phyloP scores from a whole-genome alignment of 1,140 invertebrate genomes.

The Teleogryllus occipitalis region DNA sequence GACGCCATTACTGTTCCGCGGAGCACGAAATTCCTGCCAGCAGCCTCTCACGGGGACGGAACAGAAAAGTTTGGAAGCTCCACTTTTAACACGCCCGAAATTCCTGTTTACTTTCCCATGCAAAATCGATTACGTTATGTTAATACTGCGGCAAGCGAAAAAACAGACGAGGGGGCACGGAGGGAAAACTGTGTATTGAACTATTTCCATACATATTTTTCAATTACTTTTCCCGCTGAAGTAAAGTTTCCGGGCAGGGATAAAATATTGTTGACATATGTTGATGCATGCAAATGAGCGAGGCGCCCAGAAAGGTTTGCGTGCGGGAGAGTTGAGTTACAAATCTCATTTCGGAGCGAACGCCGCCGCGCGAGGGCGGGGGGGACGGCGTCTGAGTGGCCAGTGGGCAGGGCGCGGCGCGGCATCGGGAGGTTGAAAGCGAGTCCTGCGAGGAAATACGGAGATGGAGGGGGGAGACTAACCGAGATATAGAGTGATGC shows the following conservation, averaged over 20 bases:
- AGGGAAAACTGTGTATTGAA: background rate
- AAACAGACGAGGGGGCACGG: background rate
- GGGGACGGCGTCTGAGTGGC: too few species aligned
- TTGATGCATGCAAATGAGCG: background rate
- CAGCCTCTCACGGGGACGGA: too few species aligned
- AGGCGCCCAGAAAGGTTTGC: background rate
- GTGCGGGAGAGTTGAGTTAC: background rate
- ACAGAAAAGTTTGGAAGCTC: background rate
- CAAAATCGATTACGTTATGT: background rate
- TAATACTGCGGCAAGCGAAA: background rate
- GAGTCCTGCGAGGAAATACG: too few species aligned
- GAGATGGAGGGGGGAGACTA: too few species aligned
- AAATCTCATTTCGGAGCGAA: background rate
- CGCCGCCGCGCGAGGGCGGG: too few species aligned
- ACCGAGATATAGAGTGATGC: too few species aligned
- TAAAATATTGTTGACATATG: conserved; percentile 6
- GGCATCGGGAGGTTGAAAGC: too few species aligned
- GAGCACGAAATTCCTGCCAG: too few species aligned
- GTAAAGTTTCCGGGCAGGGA: background rate
- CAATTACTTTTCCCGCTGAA: background rate
- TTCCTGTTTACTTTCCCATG: background rate
- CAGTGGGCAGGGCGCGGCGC: too few species aligned
- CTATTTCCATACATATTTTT: conserved; percentile 6
- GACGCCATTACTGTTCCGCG: too few species aligned
- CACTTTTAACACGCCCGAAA: background rate